Evolutionary conservation across 2,113 vertebrate genomes (phyloP).

Genomic region (Corythornis madagascariensis): DNA sequence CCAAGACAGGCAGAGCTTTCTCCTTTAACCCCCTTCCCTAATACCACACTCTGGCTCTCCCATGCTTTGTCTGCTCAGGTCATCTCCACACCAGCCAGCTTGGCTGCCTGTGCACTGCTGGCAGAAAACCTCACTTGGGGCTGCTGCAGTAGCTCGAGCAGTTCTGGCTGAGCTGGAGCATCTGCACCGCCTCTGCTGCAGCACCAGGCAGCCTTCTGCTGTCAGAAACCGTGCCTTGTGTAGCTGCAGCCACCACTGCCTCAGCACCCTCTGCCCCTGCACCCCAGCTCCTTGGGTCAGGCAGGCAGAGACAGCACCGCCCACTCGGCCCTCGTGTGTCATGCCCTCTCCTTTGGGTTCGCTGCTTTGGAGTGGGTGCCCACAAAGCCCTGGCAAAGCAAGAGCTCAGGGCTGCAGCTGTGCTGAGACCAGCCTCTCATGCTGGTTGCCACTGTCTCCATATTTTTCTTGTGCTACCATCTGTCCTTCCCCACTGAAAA

Average conservation of each 20-base stretch:
- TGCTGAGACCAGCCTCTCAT: not conserved
- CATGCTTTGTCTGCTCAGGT: accelerated
- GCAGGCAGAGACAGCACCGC: accelerated
- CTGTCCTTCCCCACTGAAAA: not conserved
- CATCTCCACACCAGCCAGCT: not conserved
- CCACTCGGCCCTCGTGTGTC: accelerated
- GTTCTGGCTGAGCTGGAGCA: not conserved
- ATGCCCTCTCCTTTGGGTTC: not conserved
- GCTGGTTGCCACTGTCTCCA: not conserved
- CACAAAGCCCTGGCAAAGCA: not conserved
- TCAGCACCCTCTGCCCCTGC: not conserved
- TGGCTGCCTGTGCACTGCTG: not conserved
- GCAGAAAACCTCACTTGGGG: not conserved
- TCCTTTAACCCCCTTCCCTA: not conserved
- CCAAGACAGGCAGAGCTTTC: not conserved
- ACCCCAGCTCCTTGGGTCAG: not conserved
- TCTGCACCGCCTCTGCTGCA: not conserved
- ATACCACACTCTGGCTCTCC: not conserved
- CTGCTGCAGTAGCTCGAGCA: not conserved
- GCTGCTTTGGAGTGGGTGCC: not conserved
- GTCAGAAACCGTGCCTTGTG: not conserved
- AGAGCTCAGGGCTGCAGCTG: not conserved
- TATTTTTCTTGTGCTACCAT: not conserved
- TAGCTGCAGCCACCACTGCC: not conserved
- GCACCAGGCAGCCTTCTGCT: not conserved